These are phyloP conservation scores for Dipodomys stephensi DNA, from an alignment of 2,113 vertebrate species.

Conservation along the genomic window DNA sequence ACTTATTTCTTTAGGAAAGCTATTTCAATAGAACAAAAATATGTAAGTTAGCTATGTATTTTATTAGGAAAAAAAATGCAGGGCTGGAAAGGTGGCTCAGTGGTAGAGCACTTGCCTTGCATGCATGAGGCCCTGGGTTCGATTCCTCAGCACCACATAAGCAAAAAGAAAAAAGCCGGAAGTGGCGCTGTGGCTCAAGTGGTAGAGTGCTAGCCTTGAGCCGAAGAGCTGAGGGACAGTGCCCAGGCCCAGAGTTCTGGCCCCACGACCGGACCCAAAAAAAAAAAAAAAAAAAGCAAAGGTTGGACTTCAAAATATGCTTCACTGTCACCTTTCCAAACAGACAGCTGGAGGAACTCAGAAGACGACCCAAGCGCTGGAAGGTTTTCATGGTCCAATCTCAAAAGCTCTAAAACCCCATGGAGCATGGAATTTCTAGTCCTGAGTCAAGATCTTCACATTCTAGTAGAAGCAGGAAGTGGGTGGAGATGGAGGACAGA, in stretches of 20 bases:
- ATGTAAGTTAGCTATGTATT: rapidly evolving
- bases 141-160: too few relatives aligned
- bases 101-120: too few relatives aligned
- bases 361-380: rapidly evolving
- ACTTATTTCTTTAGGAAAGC: background rate
- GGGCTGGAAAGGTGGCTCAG: too few relatives aligned
- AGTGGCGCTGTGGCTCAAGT: too few relatives aligned
- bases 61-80: background rate
- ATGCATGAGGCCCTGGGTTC: too few relatives aligned
- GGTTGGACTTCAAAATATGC: background rate
- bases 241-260: too few relatives aligned
- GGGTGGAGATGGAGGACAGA: rapidly evolving
- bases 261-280: too few relatives aligned
- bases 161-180: too few relatives aligned
- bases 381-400: background rate
- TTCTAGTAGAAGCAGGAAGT: too few relatives aligned
- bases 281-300: background rate
- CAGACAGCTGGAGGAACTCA: background rate
- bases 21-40: background rate
- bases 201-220: too few relatives aligned
- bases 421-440: rapidly evolving
- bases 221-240: too few relatives aligned
- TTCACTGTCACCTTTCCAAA: background rate
- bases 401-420: background rate
- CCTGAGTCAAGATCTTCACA: rapidly evolving